Conservation (phyloP, 2,797 vertebrate genomes). For the Hafferia zeledoni region DNA sequence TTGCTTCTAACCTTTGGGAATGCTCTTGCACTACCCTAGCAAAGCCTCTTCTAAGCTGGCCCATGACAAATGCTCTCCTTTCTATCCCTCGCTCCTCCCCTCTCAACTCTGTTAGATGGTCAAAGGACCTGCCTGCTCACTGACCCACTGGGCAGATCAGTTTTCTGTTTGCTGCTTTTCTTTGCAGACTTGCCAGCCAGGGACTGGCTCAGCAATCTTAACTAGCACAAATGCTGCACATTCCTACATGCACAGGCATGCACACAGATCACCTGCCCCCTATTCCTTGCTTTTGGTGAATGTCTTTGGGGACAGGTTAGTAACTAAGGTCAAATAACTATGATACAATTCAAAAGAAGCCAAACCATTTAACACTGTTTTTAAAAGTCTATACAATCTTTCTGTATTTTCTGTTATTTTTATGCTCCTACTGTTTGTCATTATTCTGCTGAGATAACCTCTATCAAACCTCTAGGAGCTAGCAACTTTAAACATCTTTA, state of each 20-base stretch:
- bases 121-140: neutral
- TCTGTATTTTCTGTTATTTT: neutral
- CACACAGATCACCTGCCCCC: neutral
- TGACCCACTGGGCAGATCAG: neutral
- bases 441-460: neutral
- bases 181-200: neutral
- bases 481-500: neutral
- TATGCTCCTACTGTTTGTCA: neutral
- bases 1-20: neutral
- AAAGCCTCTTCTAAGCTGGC: neutral
- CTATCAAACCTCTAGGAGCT: neutral
- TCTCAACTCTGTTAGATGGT: neutral
- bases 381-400: neutral
- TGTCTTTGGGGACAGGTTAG: neutral
- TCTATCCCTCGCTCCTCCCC: neutral
- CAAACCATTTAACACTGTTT: neutral
- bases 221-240: neutral
- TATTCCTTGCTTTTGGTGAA: neutral
- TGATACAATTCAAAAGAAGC: neutral
- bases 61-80: neutral
- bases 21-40: neutral
- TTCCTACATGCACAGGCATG: neutral
- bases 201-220: neutral
- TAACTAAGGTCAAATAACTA: neutral
- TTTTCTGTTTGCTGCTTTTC: neutral